A percentile compares a stretch with the other conserved stretches of the same genome.
Conservation (phyloP, 2,113 vertebrate species). For the Progne subis region DNA sequence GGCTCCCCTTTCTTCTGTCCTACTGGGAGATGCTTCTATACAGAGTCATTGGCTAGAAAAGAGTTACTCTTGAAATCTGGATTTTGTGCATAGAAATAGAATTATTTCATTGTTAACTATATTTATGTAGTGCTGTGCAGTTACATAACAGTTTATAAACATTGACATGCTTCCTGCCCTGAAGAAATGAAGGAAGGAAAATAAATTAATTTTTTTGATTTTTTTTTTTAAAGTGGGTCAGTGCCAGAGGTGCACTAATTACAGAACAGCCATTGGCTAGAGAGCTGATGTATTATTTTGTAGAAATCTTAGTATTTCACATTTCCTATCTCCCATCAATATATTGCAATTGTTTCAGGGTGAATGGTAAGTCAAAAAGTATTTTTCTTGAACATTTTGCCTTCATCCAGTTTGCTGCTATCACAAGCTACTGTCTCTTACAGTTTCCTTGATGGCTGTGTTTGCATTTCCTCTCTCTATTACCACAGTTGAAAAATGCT, state of each 20-base stretch:
- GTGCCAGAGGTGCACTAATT: slow-evolving; percentile 48
- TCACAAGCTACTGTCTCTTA: background rate
- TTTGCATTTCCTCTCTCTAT: background rate
- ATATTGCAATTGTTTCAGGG: background rate
- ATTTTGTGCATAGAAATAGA: background rate
- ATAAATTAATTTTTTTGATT: background rate
- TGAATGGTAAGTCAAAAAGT: slow-evolving; percentile 11
- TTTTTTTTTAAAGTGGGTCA: slow-evolving; percentile 35
- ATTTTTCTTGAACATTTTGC: background rate
- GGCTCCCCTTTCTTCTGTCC: background rate
- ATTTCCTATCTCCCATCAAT: slow-evolving; percentile 21
- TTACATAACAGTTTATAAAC: slow-evolving; percentile 15
- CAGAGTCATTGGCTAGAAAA: background rate
- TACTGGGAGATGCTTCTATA: background rate
- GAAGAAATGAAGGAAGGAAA: slow-evolving; percentile 3
- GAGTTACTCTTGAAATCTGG: background rate
- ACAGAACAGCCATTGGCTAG: background rate
- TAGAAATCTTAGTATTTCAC: background rate
- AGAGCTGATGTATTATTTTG: background rate
- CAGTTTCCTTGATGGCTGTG: background rate
- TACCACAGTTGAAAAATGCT: background rate
- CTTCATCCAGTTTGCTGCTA: background rate
- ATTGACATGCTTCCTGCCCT: slow-evolving; percentile 15
- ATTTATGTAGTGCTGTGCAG: background rate
- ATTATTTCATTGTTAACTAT: slow-evolving; percentile 19